Conservation (phyloP, 2,888 invertebrate species). For the Sesia bembeciformis region DNA sequence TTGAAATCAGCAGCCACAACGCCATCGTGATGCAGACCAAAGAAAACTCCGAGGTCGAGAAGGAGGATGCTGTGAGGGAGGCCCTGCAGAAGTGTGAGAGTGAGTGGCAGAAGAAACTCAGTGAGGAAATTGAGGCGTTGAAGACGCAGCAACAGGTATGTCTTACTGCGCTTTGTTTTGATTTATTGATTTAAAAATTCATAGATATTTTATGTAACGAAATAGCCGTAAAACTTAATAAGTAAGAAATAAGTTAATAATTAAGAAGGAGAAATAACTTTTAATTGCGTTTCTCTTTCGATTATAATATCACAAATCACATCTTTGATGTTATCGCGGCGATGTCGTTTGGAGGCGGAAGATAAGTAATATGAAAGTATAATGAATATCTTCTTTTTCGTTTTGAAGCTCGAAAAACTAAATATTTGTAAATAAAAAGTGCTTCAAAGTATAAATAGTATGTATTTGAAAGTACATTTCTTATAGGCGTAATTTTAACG, state of each 20-base stretch:
- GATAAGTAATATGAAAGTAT: no score
- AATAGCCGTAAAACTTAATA: not conserved
- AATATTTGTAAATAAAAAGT: no score
- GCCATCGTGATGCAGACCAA: conserved; percentile 79
- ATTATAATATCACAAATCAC: no score
- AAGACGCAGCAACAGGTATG: not conserved
- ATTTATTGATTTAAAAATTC: not conserved
- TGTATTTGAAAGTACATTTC: no score
- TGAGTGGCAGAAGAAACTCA: conserved; percentile 54
- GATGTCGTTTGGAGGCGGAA: no score
- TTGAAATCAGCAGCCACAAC: conserved; percentile 78
- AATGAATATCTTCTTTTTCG: no score
- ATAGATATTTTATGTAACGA: not conserved
- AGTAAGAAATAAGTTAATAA: not conserved
- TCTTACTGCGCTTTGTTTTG: not conserved
- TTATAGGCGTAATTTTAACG: no score
- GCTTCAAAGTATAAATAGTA: no score
- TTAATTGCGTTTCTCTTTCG: no score
- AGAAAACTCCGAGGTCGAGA: conserved; percentile 77
- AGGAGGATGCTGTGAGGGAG: conserved; percentile 61
- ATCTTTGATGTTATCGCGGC: no score
- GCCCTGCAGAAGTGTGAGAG: conserved; percentile 74
- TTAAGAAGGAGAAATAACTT: not conserved
- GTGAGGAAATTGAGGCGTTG: conserved; percentile 45
- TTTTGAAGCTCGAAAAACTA: no score